Evolutionary conservation across 2,797 vertebrate species (phyloP).

Genomic region (Poecilia gillii): DNA sequence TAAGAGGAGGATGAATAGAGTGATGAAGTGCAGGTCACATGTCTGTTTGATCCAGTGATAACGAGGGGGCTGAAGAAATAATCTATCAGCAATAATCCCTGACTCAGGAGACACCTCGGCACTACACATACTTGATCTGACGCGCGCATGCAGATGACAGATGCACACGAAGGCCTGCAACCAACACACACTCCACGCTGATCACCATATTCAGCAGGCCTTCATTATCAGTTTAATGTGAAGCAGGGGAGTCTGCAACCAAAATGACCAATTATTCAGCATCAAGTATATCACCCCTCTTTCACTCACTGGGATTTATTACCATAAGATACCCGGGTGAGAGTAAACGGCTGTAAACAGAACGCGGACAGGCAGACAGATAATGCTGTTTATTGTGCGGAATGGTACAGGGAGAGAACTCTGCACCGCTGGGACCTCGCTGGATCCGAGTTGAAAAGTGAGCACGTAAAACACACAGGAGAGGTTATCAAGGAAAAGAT

Average conservation of each 20-base stretch:
- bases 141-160: slow-evolving; percentile 64
- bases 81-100: slow-evolving; percentile 84
- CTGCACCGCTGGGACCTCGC: slow-evolving; percentile 64
- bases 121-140: slow-evolving; percentile 47
- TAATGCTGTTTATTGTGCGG: slow-evolving; percentile 76
- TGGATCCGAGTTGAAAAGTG: slow-evolving; percentile 57
- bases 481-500: slow-evolving; percentile 74
- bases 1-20: slow-evolving; percentile 79
- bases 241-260: slow-evolving; percentile 77
- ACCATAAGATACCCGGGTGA: slow-evolving; percentile 64
- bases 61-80: slow-evolving; percentile 82
- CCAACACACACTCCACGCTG: slow-evolving; percentile 57
- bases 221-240: slow-evolving; percentile 83
- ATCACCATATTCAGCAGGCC: slow-evolving; percentile 83
- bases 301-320: slow-evolving; percentile 74
- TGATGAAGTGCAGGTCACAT: slow-evolving; percentile 81
- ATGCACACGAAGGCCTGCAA: slow-evolving; percentile 60
- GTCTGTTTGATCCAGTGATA: slow-evolving; percentile 83
- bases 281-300: slow-evolving; percentile 70
- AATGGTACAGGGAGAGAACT: slow-evolving; percentile 58
- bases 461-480: slow-evolving; percentile 65
- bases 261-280: slow-evolving; percentile 83
- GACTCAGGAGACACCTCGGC: slow-evolving; percentile 78
- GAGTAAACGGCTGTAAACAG: slow-evolving; percentile 66
- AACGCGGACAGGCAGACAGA: slow-evolving; percentile 65